Evolutionary conservation across 2,888 invertebrate species (phyloP).

Genomic region (Drosophila testacea): DNA sequence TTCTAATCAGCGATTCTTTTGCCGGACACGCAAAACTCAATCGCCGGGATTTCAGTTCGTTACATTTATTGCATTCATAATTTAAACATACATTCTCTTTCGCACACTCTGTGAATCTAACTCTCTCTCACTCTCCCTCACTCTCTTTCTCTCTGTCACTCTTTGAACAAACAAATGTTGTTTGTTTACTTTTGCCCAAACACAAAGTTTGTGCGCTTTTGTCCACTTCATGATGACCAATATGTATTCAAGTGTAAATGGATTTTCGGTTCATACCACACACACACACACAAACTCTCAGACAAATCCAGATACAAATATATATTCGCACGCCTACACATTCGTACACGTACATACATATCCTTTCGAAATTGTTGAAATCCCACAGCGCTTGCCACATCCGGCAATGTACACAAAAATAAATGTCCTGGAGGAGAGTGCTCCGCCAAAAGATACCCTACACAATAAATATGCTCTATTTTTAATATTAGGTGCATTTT

Average conservation of each 20-base stretch:
- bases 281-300: slow-evolving; percentile 19
- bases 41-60: slow-evolving; percentile 42
- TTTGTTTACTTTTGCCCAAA: slow-evolving; percentile 47
- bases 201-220: slow-evolving; percentile 48
- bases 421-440: background rate
- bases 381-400: slow-evolving; percentile 51
- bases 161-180: slow-evolving; percentile 32
- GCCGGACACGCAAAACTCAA: slow-evolving; percentile 40
- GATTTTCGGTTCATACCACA: slow-evolving; percentile 69
- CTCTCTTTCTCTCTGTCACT: slow-evolving; percentile 3
- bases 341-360: slow-evolving; percentile 24
- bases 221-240: slow-evolving; percentile 55
- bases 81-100: slow-evolving; percentile 41
- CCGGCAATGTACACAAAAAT: slow-evolving; percentile 25
- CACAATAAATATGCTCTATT: background rate
- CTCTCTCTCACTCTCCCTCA: background rate
- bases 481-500: too few relatives aligned
- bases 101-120: background rate
- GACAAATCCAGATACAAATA: slow-evolving; percentile 6
- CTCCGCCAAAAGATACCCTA: slow-evolving; percentile 9
- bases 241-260: slow-evolving; percentile 70
- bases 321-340: slow-evolving; percentile 14
- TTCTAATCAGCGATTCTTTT: slow-evolving; percentile 56
- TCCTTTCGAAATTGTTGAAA: slow-evolving; percentile 45
- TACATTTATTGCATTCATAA: slow-evolving; percentile 69